These are phyloP conservation scores for Amphiprion ocellaris DNA, from an alignment of 2,113 vertebrate species.

Conservation along the genomic window DNA sequence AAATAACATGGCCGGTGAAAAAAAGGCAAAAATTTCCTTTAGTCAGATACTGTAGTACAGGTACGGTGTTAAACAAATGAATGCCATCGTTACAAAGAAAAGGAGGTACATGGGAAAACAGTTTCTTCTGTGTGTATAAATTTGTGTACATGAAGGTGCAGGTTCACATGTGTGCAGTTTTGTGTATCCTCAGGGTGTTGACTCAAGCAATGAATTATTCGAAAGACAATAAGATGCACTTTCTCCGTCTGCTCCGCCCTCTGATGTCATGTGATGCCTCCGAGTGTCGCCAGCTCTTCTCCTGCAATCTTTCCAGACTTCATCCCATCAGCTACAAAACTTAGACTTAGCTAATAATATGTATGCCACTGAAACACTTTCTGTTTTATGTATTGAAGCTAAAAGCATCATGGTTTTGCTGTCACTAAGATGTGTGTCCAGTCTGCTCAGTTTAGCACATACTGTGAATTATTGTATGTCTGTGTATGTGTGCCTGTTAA, in stretches of 20 bases:
- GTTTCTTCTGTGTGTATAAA: background rate
- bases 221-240: constrained; percentile 6
- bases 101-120: no score
- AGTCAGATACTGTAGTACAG: no score
- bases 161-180: constrained; percentile 16
- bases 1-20: no score
- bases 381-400: constrained; percentile 4
- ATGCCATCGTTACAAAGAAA: no score
- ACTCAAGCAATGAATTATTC: constrained; percentile 22
- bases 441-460: background rate
- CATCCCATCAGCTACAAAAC: no score
- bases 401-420: background rate
- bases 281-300: background rate
- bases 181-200: constrained; percentile 12
- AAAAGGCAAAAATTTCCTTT: no score
- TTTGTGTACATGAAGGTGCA: background rate
- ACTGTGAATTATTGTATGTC: constrained; percentile 1
- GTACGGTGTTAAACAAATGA: no score
- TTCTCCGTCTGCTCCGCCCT: constrained; percentile 12
- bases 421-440: background rate
- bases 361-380: background rate
- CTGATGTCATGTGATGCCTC: constrained; percentile 25
- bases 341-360: background rate
- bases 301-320: background rate
- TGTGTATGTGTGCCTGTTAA: constrained; percentile 16